A percentile compares a stretch with the other conserved stretches of the same genome.
These are phyloP conservation scores for Megalopta genalis DNA, from an alignment of 1,140 invertebrate species.

Conservation along the genomic window DNA sequence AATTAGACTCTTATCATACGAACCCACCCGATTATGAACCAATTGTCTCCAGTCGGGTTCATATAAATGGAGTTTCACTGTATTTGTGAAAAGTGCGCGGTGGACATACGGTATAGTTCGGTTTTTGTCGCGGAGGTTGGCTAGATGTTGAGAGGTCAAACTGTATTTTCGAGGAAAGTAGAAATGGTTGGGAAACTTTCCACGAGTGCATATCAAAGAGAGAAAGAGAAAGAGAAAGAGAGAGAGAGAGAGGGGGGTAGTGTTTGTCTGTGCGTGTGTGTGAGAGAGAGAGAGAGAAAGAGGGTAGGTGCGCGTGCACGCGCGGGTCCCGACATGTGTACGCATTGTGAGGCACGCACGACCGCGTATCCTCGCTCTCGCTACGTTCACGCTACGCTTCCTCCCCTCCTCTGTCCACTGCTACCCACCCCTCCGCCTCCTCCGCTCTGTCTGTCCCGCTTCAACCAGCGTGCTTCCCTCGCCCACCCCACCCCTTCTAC, in stretches of 20 bases:
- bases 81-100: too few relatives aligned
- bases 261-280: neutral
- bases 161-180: too few relatives aligned
- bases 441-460: slow-evolving; percentile 3
- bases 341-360: slow-evolving; percentile 44
- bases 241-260: neutral
- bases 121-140: too few relatives aligned
- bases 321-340: slow-evolving; percentile 50
- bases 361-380: slow-evolving; percentile 35
- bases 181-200: too few relatives aligned
- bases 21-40: too few relatives aligned
- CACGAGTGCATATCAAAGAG: neutral
- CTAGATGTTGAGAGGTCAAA: too few relatives aligned
- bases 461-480: slow-evolving; percentile 22
- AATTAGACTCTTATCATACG: too few relatives aligned
- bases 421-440: slow-evolving; percentile 5
- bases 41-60: too few relatives aligned
- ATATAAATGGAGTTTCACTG: too few relatives aligned
- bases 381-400: slow-evolving; percentile 39
- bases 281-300: neutral
- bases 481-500: slow-evolving; percentile 16
- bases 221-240: slow-evolving; percentile 32
- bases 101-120: too few relatives aligned
- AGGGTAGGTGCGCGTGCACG: slow-evolving; percentile 32
- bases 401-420: slow-evolving; percentile 20